Evolutionary conservation across 2,797 vertebrate genomes (phyloP).

Genomic region (Pterois miles): DNA sequence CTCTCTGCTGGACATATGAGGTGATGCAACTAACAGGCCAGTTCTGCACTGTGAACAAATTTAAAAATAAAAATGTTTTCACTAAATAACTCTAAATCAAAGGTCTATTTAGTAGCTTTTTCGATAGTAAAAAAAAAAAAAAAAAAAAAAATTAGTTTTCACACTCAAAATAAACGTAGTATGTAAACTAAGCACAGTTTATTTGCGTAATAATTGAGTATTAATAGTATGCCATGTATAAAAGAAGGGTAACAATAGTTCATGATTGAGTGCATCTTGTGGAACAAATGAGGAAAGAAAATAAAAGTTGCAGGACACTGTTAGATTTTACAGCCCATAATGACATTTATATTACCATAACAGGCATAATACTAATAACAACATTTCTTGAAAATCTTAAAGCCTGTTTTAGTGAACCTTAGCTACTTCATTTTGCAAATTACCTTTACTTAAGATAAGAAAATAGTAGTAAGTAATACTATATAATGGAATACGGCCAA

Average conservation of each 20-base stretch:
- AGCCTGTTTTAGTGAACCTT: too few species aligned
- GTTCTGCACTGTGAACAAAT: background rate
- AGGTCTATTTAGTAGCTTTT: background rate
- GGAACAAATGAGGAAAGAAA: background rate
- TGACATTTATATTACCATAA: background rate
- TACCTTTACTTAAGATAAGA: too few species aligned
- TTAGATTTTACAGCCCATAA: background rate
- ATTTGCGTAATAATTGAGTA: background rate
- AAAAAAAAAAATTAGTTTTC: background rate
- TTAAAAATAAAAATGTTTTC: background rate
- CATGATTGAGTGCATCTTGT: background rate
- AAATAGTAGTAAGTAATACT: background rate
- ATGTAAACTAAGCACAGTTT: background rate
- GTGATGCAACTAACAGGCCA: background rate
- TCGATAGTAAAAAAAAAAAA: too few species aligned
- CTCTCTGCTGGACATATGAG: slow-evolving; percentile 57
- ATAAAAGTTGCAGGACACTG: background rate
- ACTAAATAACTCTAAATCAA: background rate
- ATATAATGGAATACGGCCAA: background rate
- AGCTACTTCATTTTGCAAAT: too few species aligned
- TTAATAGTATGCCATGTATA: background rate
- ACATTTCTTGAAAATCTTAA: too few species aligned
- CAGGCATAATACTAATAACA: too few species aligned
- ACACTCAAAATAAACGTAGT: background rate
- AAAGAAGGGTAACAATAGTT: background rate